phyloP scores from a whole-genome alignment of 2,888 invertebrate species.

The Limenitis camilla region DNA sequence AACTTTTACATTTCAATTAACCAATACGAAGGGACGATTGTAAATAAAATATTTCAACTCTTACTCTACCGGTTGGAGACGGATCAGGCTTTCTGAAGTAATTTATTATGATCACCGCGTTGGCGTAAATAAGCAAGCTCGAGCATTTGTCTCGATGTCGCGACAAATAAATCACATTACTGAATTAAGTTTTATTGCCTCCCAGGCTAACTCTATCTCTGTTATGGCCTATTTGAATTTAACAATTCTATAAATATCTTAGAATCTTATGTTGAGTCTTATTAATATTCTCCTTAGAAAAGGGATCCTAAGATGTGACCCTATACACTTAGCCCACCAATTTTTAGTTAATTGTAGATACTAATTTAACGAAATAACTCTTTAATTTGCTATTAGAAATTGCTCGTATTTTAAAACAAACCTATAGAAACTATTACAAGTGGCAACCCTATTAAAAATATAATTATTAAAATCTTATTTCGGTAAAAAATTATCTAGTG shows the following conservation, averaged over 20 bases:
- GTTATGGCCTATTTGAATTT: conserved; percentile 10
- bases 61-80: conserved; percentile 5
- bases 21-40: conserved; percentile 12
- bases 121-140: conserved; percentile 23
- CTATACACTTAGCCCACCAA: too few relatives aligned
- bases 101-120: conserved; percentile 24
- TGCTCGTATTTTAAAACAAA: too few relatives aligned
- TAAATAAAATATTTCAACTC: conserved; percentile 10
- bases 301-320: too few relatives aligned
- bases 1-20: conserved; percentile 3
- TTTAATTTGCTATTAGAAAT: too few relatives aligned
- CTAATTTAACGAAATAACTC: too few relatives aligned
- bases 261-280: neutral
- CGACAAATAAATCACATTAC: conserved; percentile 21
- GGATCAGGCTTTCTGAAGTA: conserved; percentile 16
- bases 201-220: conserved; percentile 1
- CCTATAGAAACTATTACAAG: too few relatives aligned
- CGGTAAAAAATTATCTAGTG: too few relatives aligned
- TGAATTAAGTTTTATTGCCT: conserved; percentile 19
- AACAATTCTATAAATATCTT: conserved; percentile 6
- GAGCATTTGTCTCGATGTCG: conserved; percentile 23
- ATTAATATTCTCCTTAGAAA: too few relatives aligned
- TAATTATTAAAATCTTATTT: too few relatives aligned
- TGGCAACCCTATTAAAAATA: too few relatives aligned
- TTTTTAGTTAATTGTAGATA: too few relatives aligned